Percentiles rank a stretch among this genome's conserved stretches.
Evolutionary conservation across 2,113 vertebrate species (phyloP).

Genomic region (Phodopus roborovskii): DNA sequence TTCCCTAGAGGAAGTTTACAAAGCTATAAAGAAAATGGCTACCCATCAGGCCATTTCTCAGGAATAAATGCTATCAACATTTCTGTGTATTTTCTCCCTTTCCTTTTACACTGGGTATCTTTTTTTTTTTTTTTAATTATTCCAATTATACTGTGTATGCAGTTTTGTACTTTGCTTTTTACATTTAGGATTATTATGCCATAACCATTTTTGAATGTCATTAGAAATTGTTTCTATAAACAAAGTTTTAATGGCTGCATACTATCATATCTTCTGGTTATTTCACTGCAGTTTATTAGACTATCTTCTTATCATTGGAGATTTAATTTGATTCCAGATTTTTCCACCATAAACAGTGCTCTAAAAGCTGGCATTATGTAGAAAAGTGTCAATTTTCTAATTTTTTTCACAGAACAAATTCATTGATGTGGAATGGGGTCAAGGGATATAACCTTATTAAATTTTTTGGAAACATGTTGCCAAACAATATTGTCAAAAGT

Average conservation of each 20-base stretch:
- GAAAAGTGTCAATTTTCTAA: slow-evolving; percentile 37
- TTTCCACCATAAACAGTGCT: slow-evolving; percentile 44
- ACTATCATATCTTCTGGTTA: slow-evolving; percentile 30
- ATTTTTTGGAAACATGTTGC: neutral
- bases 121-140: slow-evolving; percentile 17
- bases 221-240: slow-evolving; percentile 58
- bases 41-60: neutral
- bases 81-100: slow-evolving; percentile 52
- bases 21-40: slow-evolving; percentile 51
- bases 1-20: slow-evolving; percentile 53
- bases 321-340: slow-evolving; percentile 63
- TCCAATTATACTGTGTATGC: neutral
- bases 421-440: slow-evolving; percentile 8
- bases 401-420: slow-evolving; percentile 19
- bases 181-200: slow-evolving; percentile 48
- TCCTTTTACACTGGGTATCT: slow-evolving; percentile 5
- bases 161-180: slow-evolving; percentile 47
- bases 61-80: slow-evolving; percentile 10
- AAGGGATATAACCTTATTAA: slow-evolving; percentile 1
- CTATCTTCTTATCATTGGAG: slow-evolving; percentile 13
- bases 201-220: slow-evolving; percentile 43
- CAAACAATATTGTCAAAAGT: neutral
- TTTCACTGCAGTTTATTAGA: slow-evolving; percentile 55
- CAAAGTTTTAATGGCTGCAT: slow-evolving; percentile 56
- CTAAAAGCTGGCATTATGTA: slow-evolving; percentile 1